Percentiles rank a stretch among this genome's conserved stretches.
Conservation (phyloP, 2,113 vertebrate genomes). For the Oceanodroma tethys region DNA sequence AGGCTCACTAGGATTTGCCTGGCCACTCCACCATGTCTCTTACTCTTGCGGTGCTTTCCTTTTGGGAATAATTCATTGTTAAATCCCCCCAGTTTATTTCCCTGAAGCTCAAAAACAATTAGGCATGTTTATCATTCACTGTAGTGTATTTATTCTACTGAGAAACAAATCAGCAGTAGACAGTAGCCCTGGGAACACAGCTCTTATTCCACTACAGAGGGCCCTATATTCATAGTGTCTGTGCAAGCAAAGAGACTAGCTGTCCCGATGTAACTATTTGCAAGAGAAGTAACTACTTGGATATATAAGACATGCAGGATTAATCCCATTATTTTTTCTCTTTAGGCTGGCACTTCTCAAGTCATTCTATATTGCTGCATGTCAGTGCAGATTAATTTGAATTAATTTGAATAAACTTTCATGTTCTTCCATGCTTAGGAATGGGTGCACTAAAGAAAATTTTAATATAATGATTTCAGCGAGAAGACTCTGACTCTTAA, state of each 20-base stretch:
- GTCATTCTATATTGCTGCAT: background rate
- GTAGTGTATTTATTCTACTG: background rate
- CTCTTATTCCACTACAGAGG: background rate
- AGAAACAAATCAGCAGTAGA: background rate
- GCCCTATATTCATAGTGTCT: background rate
- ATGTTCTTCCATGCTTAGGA: slow-evolving; percentile 44
- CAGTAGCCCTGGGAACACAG: background rate
- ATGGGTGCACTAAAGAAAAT: background rate
- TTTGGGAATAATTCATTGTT: background rate
- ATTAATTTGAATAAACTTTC: slow-evolving; percentile 38
- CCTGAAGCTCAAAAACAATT: background rate
- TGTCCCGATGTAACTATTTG: background rate
- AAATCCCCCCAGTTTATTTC: background rate
- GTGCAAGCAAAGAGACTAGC: background rate
- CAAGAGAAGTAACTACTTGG: background rate
- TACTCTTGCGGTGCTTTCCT: background rate
- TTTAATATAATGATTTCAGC: slow-evolving; percentile 49
- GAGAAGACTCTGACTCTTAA: background rate
- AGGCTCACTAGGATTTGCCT: background rate
- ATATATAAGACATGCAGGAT: background rate
- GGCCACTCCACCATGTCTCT: background rate
- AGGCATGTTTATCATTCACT: background rate
- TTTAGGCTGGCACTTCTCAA: background rate
- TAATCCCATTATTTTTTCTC: slow-evolving; percentile 24
- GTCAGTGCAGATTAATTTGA: slow-evolving; percentile 37